These are phyloP conservation scores for Leptura quadrifasciata DNA, from an alignment of 2,888 invertebrate genomes.

Conservation along the genomic window DNA sequence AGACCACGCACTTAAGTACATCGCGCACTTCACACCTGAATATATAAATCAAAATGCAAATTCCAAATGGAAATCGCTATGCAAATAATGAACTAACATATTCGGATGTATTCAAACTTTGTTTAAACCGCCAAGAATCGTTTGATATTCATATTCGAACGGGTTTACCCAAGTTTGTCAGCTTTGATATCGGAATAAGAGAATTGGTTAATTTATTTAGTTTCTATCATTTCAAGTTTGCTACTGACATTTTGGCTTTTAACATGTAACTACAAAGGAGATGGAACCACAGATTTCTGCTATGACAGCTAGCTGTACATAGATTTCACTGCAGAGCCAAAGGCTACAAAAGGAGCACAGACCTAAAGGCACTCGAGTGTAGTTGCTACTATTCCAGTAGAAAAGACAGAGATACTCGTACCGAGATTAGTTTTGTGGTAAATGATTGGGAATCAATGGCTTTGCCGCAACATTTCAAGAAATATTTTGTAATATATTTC, in stretches of 20 bases:
- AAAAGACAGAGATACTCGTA: slow-evolving; percentile 22
- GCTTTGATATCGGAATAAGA: slow-evolving; percentile 5
- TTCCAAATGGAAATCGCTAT: neutral
- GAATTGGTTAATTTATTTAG: slow-evolving; percentile 27
- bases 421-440: slow-evolving; percentile 5
- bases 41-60: slow-evolving; percentile 7
- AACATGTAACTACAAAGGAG: slow-evolving; percentile 28
- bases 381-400: slow-evolving; percentile 1
- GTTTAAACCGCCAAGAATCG: slow-evolving; percentile 1
- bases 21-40: neutral
- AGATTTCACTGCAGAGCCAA: slow-evolving; percentile 11
- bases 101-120: neutral
- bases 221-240: slow-evolving; percentile 25
- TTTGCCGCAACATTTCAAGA: neutral
- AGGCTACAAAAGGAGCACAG: slow-evolving; percentile 17
- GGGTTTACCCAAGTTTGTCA: slow-evolving; percentile 2
- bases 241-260: slow-evolving; percentile 27
- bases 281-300: slow-evolving; percentile 22
- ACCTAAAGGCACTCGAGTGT: slow-evolving; percentile 6
- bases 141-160: neutral
- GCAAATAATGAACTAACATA: slow-evolving; percentile 5
- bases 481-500: neutral
- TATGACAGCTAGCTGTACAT: slow-evolving; percentile 17
- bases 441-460: slow-evolving; percentile 26
- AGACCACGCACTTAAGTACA: neutral